Evolutionary conservation across 53 echinoderm and acorn worm genomes (phyloP).

Genomic region (Echinarachnius parma): DNA sequence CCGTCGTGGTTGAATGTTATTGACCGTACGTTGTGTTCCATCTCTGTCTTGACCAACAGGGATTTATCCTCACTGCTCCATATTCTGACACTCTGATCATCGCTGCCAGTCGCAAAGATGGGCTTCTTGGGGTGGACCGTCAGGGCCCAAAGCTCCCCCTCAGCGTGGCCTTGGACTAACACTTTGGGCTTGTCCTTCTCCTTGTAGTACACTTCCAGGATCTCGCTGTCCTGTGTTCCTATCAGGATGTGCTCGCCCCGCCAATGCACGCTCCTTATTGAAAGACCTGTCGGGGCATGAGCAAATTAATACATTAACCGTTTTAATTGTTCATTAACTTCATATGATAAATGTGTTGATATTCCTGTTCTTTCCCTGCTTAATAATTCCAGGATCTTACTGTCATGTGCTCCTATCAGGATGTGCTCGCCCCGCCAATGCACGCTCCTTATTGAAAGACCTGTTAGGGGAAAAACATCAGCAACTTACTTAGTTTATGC

Average conservation of each 20-base stretch:
- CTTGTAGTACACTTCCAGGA: conserved; percentile 80
- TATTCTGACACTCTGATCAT: conserved; percentile 93
- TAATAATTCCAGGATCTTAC: conserved; percentile 89
- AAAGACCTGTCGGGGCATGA: conserved; percentile 62
- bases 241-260: conserved; percentile 82
- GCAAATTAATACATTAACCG: too few species aligned
- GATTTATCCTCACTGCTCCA: conserved; percentile 84
- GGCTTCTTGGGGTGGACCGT: conserved; percentile 91
- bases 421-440: conserved; percentile 86
- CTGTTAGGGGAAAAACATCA: conserved; percentile 39
- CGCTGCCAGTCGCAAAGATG: conserved; percentile 95
- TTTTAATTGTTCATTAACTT: too few species aligned
- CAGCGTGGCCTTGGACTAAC: conserved; percentile 92
- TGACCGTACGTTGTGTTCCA: conserved; percentile 88
- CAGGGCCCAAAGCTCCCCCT: conserved; percentile 97
- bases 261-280: conserved; percentile 86
- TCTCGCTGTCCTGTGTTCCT: conserved; percentile 92
- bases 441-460: conserved; percentile 85
- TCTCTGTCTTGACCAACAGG: conserved; percentile 68
- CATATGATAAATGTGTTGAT: too few species aligned
- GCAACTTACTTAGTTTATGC: too few species aligned
- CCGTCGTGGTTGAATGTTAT: conserved; percentile 87
- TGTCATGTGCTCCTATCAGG: conserved; percentile 88
- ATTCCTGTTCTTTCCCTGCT: conserved; percentile 70
- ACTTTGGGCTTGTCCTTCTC: conserved; percentile 84